Evolutionary conservation across 2,113 vertebrate species (phyloP).

Genomic region (Archilochus colubris): DNA sequence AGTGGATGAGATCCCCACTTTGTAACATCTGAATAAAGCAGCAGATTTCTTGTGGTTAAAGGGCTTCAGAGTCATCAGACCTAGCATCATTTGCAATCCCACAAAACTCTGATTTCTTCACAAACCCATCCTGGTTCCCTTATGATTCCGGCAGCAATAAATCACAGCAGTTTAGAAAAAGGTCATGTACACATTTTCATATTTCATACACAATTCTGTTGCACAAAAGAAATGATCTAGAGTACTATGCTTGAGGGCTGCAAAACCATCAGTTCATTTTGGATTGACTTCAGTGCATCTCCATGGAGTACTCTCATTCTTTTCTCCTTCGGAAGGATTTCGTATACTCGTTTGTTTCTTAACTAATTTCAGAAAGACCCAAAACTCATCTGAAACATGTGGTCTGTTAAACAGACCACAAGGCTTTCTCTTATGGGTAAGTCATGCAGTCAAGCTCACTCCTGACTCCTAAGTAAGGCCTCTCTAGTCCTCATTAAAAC

Average conservation of each 20-base stretch:
- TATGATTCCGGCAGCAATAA: slow-evolving; percentile 33
- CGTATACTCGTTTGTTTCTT: slow-evolving; percentile 20
- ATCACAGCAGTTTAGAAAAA: slow-evolving; percentile 51
- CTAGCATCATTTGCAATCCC: slow-evolving; percentile 22
- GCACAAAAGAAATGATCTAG: slow-evolving; percentile 18
- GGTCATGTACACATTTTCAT: slow-evolving; percentile 48
- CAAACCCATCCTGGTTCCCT: slow-evolving; percentile 38
- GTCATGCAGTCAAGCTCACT: not conserved
- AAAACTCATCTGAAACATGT: slow-evolving; percentile 2
- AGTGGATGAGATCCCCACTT: not conserved
- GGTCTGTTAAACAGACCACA: slow-evolving; percentile 4
- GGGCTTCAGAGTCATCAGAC: not conserved
- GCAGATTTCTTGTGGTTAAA: slow-evolving; percentile 47
- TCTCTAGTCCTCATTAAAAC: not conserved
- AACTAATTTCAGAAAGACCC: slow-evolving; percentile 8
- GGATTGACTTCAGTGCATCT: slow-evolving; percentile 27
- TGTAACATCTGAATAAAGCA: not conserved
- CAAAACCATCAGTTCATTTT: slow-evolving; percentile 54
- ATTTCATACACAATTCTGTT: not conserved
- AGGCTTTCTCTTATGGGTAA: not conserved
- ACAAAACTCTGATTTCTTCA: slow-evolving; percentile 6
- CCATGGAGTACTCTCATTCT: slow-evolving; percentile 27
- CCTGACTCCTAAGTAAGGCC: not conserved
- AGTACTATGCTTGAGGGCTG: slow-evolving; percentile 17
- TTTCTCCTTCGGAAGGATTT: slow-evolving; percentile 29